phyloP scores from a whole-genome alignment of 2,888 invertebrate species.

The Xestia c-nigrum region DNA sequence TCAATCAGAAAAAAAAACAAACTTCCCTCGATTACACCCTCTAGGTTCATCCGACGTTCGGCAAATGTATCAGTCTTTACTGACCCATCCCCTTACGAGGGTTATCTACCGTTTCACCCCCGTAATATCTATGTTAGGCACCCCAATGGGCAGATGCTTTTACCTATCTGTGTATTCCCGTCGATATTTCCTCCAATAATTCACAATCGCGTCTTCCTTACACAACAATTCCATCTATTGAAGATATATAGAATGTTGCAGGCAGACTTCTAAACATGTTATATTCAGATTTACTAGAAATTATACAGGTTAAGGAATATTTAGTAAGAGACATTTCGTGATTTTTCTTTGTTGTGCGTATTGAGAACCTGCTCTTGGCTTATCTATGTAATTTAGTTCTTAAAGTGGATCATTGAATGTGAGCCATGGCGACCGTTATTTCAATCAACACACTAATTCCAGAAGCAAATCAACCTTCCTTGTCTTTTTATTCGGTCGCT shows the following conservation, averaged over 20 bases:
- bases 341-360: background rate
- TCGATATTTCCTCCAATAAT: constrained; percentile 79
- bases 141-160: constrained; percentile 74
- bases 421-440: too few relatives aligned
- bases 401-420: too few relatives aligned
- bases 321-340: background rate
- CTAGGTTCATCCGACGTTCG: constrained; percentile 28
- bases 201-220: constrained; percentile 82
- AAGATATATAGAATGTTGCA: constrained; percentile 61
- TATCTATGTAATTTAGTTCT: too few relatives aligned
- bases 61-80: constrained; percentile 64
- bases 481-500: too few relatives aligned
- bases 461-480: too few relatives aligned
- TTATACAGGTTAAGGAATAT: too few relatives aligned
- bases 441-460: too few relatives aligned
- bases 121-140: constrained; percentile 66
- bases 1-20: constrained; percentile 54
- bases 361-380: background rate
- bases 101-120: constrained; percentile 56
- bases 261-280: constrained; percentile 32
- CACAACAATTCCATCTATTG: constrained; percentile 81
- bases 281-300: background rate
- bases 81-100: constrained; percentile 57
- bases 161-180: constrained; percentile 70
- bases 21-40: constrained; percentile 44